A percentile compares a stretch with the other conserved stretches of the same genome.
These are phyloP conservation scores for Luperina nickerlii DNA, from an alignment of 2,888 invertebrate species.

Conservation along the genomic window DNA sequence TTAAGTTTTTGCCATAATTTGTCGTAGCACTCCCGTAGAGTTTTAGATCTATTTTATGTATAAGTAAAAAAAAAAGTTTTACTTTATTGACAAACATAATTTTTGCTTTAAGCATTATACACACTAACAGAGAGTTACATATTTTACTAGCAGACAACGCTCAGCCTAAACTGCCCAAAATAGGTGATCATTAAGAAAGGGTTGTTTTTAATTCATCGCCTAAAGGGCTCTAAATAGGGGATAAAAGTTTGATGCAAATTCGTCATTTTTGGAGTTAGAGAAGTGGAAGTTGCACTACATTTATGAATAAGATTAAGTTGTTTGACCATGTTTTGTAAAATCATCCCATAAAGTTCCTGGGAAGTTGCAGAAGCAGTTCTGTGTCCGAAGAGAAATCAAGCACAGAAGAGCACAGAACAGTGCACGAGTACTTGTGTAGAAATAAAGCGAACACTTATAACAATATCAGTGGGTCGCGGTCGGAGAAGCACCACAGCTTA, in stretches of 20 bases:
- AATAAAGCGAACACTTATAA: neutral
- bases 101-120: no score
- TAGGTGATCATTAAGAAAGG: neutral
- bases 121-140: no score
- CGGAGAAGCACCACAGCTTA: slow-evolving; percentile 25
- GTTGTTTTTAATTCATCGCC: neutral
- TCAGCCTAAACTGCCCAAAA: neutral
- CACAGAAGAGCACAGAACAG: neutral
- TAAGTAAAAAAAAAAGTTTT: no score
- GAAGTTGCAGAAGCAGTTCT: no score
- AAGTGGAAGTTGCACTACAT: neutral
- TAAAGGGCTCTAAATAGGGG: no score
- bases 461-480: neutral
- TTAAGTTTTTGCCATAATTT: no score
- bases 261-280: neutral
- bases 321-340: neutral
- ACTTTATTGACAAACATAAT: no score
- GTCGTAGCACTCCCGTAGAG: no score
- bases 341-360: neutral
- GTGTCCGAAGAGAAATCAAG: neutral
- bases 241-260: no score
- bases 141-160: neutral
- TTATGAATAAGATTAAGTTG: neutral
- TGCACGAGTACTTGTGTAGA: neutral
- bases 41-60: no score